Evolutionary conservation across 2,888 invertebrate genomes (phyloP).

Genomic region (Frankliniella intonsa): DNA sequence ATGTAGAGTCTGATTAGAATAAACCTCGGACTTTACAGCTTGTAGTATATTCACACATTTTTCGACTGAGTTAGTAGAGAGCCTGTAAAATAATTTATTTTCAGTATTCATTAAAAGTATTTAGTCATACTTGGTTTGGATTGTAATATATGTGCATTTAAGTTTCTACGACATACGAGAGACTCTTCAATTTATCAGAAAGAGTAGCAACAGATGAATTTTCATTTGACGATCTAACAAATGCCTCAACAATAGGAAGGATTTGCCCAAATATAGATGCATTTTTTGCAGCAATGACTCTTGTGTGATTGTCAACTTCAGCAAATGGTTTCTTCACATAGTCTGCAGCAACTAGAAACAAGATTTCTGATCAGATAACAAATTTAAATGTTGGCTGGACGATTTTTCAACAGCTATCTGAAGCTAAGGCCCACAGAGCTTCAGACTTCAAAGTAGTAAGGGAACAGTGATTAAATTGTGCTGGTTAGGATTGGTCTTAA

Average conservation of each 20-base stretch:
- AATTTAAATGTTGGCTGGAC: not conserved
- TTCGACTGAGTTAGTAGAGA: not conserved
- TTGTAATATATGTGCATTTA: no score
- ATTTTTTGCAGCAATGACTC: not conserved
- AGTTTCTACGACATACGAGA: not conserved
- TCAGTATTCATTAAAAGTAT: no score
- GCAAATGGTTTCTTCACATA: not conserved
- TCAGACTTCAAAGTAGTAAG: not conserved
- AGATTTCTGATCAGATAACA: not conserved
- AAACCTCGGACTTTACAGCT: not conserved
- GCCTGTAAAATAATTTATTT: not conserved
- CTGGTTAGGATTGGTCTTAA: no score
- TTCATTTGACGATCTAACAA: not conserved
- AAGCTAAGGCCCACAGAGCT: not conserved
- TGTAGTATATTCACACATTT: not conserved
- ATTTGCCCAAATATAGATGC: not conserved
- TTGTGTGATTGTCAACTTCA: not conserved
- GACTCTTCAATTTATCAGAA: not conserved
- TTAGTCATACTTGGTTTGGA: no score
- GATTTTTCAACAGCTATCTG: no score
- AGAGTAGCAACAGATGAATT: not conserved
- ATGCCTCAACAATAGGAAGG: not conserved
- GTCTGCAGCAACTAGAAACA: not conserved
- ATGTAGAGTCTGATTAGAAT: not conserved
- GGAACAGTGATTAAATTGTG: not conserved